Evolutionary conservation across 2,797 vertebrate genomes (phyloP), one percentile per base, ranked within the genome.

Genomic region (Artibeus lituratus): DNA sequence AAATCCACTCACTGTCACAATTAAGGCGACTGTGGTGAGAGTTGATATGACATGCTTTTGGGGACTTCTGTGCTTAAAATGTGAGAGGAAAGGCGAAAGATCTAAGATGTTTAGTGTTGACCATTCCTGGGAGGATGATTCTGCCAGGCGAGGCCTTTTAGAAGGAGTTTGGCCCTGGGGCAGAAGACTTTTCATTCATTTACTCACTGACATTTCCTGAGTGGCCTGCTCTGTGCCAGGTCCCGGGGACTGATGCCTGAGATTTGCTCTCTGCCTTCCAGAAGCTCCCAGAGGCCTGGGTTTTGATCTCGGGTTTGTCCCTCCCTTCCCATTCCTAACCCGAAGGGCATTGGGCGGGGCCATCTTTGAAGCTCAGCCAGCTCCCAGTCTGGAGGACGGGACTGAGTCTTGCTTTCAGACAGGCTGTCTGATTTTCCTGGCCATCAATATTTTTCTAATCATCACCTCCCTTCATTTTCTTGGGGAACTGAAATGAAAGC

Each of bases 391-490:
- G 39, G 4, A 44, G 53, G 29, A 47, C n/a, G n/a, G 70, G 57
- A 65, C 59, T 0, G 14, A 69, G 67, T 37, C 39, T 86, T 76
- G 55, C 49, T 53, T 70, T 59, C 65, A 80, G 74, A 92, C 47
- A 77, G 67, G n/a, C 51, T 69, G 90, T 84, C 82, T 91, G 88
- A 84, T 92, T 80, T 49, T 87, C 95, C 22, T 10, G 29, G 12
- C 42, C 78, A 29, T 95, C 97, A 87, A 89, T 97, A 97, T 80
- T 90, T 96, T 67, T 94, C 92, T 81, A 37, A 94, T 96, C 95
- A 22, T 77, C 74, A 94, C 89, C 55, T 53, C 86, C 72, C 55
- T 21, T 91, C 69, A 3, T 77, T 91, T 87, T 95, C 91, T 97
- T 78, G 82, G 82, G 73, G 90, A 59, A 78, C n/a, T 49, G 53